phyloP scores from a whole-genome alignment of 2,888 invertebrate genomes.

The Torymus texanus region DNA sequence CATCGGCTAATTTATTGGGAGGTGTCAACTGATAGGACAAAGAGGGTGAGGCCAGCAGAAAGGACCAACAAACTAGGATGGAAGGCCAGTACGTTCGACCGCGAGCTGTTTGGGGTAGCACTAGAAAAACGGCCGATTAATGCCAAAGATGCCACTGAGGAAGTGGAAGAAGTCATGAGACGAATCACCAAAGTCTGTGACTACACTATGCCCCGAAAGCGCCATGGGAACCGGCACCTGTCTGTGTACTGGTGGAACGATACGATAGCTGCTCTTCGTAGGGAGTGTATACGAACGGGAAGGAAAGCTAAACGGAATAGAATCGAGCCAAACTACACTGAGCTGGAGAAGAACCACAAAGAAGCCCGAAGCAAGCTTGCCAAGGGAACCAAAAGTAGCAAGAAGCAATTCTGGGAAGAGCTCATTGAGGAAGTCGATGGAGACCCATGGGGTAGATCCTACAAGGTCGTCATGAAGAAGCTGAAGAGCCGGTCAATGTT shows the following conservation, averaged over 20 bases:
- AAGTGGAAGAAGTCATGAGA: slow-evolving; percentile 31
- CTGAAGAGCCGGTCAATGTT: slow-evolving; percentile 38
- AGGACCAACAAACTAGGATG: not conserved
- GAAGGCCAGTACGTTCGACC: not conserved
- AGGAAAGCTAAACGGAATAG: slow-evolving; percentile 24
- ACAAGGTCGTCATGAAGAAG: slow-evolving; percentile 57
- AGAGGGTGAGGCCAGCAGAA: not conserved
- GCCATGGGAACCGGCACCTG: slow-evolving; percentile 2
- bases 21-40: not conserved
- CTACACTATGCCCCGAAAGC: slow-evolving; percentile 45
- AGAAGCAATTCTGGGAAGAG: slow-evolving; percentile 55
- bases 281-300: slow-evolving; percentile 12
- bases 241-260: slow-evolving; percentile 53
- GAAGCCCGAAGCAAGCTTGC: slow-evolving; percentile 27
- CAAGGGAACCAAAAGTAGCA: slow-evolving; percentile 51
- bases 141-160: slow-evolving; percentile 25
- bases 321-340: slow-evolving; percentile 14
- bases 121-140: slow-evolving; percentile 30
- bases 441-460: slow-evolving; percentile 61
- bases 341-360: slow-evolving; percentile 31
- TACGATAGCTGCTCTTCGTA: slow-evolving; percentile 29
- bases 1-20: not conserved
- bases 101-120: slow-evolving; percentile 31
- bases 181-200: slow-evolving; percentile 52
- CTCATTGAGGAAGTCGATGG: slow-evolving; percentile 57